These are phyloP conservation scores for Trachelus troglodyta DNA, from an alignment of 2,888 invertebrate species.

Conservation along the genomic window DNA sequence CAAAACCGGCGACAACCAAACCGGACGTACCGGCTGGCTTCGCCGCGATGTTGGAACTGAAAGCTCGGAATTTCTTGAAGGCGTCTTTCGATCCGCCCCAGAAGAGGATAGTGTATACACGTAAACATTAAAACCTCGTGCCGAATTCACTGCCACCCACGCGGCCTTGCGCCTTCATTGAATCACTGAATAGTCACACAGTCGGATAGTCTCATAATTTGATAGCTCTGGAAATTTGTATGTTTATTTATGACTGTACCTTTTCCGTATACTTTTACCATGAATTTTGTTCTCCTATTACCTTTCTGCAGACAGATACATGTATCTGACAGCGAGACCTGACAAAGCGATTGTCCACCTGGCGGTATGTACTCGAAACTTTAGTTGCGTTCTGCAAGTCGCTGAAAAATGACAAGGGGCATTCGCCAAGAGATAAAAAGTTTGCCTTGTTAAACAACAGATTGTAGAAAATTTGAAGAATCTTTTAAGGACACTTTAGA, in stretches of 20 bases:
- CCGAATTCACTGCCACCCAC: conserved; percentile 3
- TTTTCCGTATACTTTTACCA: not conserved
- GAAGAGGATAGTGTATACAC: conserved; percentile 2
- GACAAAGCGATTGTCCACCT: not conserved
- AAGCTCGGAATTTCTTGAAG: not conserved
- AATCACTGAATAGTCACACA: not conserved
- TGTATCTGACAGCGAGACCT: not conserved
- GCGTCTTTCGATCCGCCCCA: not conserved
- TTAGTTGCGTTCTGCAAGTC: not conserved
- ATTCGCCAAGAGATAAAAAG: not conserved
- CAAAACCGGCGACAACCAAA: not conserved
- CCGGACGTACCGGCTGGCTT: conserved; percentile 2
- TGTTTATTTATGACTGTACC: not conserved
- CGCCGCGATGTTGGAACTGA: not conserved
- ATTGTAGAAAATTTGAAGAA: not conserved
- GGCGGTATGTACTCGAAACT: not conserved
- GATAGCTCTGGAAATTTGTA: not conserved
- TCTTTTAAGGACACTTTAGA: not conserved
- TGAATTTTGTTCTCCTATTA: not conserved
- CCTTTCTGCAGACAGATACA: not conserved
- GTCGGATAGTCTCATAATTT: not conserved
- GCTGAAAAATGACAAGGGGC: not conserved
- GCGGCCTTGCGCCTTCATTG: not conserved
- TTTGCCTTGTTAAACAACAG: not conserved
- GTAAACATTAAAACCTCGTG: conserved; percentile 1